Evolutionary conservation across 1,140 invertebrate genomes (phyloP), one percentile per base, ranked within the genome.

Genomic region (Camponotus vicinus): DNA sequence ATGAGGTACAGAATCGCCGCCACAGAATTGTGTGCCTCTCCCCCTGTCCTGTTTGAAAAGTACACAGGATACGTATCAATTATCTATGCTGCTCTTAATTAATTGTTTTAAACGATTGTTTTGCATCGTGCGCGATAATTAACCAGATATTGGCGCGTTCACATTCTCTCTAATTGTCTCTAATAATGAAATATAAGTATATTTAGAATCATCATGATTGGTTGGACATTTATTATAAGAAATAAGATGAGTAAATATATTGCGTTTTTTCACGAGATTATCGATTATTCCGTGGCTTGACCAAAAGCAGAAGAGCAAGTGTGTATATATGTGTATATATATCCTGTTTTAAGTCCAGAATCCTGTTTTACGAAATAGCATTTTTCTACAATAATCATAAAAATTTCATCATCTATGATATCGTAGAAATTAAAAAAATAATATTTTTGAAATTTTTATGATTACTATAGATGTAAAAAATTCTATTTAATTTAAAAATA

Each of bases 211-310:
- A 77, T 8, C 34, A 9, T 21, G 5, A 40, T 21, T 7, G 59
- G 15, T n/a, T 40, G 6, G 27, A 45, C 2, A 45, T 77, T 45
- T 63, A 77, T 63, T 40, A 11, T 21, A 55, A 63, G 5, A 64
- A 15, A 45, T 27, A 32, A 21, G 0, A 42, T n/a, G 32, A 6
- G 13, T 18, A 37, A n/a, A 42, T 13, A 64, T 4, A 45, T 64
- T 77, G 13, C 40, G 15, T 42, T 77, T 45, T 13, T 52, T 78
- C n/a, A 52, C 3, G 61, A 64, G 18, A 45, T 77, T 77, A 77
- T 77, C 57, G 55, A 77, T 77, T 77, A 77, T 77, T 42, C 34
- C 3, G 40, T 2, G n/a, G 40, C 40, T 63, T 61, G 37, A 11
- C 27, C 21, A 27, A 34, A 77, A 34, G 9, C 27, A 45, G 4